A percentile compares a stretch with the other conserved stretches of the same genome.
phyloP scores from a whole-genome alignment of 2,888 invertebrate genomes.

The Leptopilina syphax region DNA sequence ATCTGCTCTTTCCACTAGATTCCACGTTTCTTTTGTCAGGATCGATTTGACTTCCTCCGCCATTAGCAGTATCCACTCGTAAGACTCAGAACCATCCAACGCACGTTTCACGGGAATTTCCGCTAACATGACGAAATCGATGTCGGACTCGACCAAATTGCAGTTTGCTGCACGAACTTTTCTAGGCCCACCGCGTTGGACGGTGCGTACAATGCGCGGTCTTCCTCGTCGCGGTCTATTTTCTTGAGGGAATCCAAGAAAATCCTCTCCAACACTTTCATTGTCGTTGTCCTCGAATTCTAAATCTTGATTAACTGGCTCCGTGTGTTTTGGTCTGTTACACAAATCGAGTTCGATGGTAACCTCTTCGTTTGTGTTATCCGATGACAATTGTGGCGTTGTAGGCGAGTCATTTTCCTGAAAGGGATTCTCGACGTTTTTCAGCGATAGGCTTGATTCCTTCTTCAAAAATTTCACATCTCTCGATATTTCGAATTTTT shows the following conservation, averaged over 20 bases:
- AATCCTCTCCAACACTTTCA: neutral
- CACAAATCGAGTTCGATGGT: neutral
- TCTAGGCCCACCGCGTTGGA: constrained; percentile 17
- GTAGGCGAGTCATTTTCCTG: neutral
- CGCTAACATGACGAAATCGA: neutral
- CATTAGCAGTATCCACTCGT: constrained; percentile 22
- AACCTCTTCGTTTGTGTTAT: neutral
- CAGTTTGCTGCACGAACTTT: neutral
- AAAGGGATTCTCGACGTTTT: neutral
- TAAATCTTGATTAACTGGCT: too few species aligned
- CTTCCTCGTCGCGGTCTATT: neutral
- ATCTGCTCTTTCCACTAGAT: constrained; percentile 24
- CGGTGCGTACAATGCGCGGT: neutral
- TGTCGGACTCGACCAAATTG: neutral
- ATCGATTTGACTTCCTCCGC: constrained; percentile 19
- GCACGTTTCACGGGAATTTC: constrained; percentile 28
- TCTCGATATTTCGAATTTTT: constrained; percentile 27
- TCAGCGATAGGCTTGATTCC: too few species aligned
- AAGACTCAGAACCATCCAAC: constrained; percentile 1
- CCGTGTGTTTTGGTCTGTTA: neutral
- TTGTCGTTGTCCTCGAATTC: too few species aligned
- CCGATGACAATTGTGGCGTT: neutral
- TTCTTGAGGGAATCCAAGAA: neutral
- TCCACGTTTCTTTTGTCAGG: constrained; percentile 32
- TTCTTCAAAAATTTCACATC: constrained; percentile 42